Percentiles rank a stretch among this genome's conserved stretches.
Evolutionary conservation across 2,113 vertebrate species (phyloP).

Genomic region (Amphiprion ocellaris): DNA sequence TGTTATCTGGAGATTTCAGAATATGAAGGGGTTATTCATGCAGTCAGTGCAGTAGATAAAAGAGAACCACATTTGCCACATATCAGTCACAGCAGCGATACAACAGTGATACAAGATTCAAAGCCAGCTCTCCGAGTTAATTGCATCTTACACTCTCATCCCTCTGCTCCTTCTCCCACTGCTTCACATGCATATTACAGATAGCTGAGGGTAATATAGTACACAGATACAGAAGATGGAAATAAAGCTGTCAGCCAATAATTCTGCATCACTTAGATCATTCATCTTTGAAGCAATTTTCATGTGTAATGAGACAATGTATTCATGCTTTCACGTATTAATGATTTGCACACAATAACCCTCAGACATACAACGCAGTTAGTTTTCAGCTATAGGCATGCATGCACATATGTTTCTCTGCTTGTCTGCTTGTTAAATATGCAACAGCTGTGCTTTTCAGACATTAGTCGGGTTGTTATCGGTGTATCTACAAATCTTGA

Average conservation of each 20-base stretch:
- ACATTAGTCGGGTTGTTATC: constrained; percentile 1
- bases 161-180: neutral
- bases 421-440: constrained; percentile 13
- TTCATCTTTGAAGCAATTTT: constrained; percentile 33
- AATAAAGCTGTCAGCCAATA: constrained; percentile 13
- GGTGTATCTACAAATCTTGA: constrained; percentile 10
- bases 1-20: neutral
- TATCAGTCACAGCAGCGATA: no score
- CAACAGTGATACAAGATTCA: neutral
- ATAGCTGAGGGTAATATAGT: constrained; percentile 8
- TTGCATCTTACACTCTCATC: neutral
- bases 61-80: neutral
- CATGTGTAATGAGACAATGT: constrained; percentile 10
- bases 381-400: neutral
- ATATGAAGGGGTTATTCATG: neutral
- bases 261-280: constrained; percentile 12
- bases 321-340: constrained; percentile 40
- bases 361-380: neutral
- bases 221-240: constrained; percentile 4
- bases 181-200: constrained; percentile 11
- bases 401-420: neutral
- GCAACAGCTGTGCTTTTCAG: constrained; percentile 4
- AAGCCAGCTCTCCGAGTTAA: constrained; percentile 1
- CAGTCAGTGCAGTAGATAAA: neutral
- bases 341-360: constrained; percentile 8